A percentile compares a stretch with the other conserved stretches of the same genome.
phyloP scores from a whole-genome alignment of 1,140 invertebrate species.

The Brachionus angularis region DNA sequence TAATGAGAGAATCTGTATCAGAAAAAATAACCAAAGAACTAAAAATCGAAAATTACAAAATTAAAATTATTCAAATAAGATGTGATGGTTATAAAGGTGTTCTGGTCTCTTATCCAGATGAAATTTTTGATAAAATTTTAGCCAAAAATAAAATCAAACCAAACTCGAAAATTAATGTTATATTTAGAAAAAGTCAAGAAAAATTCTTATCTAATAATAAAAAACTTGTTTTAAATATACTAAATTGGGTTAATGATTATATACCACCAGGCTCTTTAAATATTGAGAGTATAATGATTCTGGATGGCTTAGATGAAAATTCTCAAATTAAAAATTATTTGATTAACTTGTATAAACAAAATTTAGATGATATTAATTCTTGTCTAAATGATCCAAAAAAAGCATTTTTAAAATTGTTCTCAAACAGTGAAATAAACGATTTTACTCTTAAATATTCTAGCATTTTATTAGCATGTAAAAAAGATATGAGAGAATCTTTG shows the following conservation, averaged over 20 bases:
- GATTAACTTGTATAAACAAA: background rate
- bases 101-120: conserved; percentile 2
- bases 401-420: background rate
- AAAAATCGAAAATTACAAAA: background rate
- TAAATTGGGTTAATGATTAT: background rate
- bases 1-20: background rate
- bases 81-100: conserved; percentile 25
- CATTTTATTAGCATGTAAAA: conserved; percentile 14
- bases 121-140: background rate
- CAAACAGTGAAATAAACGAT: background rate
- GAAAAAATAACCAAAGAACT: conserved; percentile 3
- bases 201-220: background rate
- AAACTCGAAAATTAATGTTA: background rate
- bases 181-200: conserved; percentile 13
- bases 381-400: conserved; percentile 11
- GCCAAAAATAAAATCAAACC: background rate
- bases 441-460: conserved; percentile 6
- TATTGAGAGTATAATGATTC: conserved; percentile 6
- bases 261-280: background rate
- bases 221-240: conserved; percentile 6
- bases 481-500: background rate
- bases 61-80: background rate
- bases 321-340: background rate
- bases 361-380: background rate
- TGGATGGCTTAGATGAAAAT: background rate